Conservation (phyloP, 2,888 invertebrate species). For the Chalcis sispes region DNA sequence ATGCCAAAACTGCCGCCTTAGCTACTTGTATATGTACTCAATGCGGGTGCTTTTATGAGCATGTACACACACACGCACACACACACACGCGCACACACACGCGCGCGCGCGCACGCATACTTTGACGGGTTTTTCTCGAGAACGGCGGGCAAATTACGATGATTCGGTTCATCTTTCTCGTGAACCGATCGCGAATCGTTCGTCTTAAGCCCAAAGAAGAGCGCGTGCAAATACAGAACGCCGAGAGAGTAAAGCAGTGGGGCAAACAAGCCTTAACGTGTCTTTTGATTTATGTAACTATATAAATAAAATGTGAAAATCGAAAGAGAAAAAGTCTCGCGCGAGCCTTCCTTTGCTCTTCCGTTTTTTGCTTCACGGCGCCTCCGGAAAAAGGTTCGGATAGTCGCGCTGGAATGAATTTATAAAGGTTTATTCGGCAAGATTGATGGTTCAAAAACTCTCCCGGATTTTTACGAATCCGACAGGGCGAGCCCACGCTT, state of each 20-base stretch:
- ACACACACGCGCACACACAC: too few relatives aligned
- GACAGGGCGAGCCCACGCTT: background rate
- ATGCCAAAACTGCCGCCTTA: background rate
- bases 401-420: conserved; percentile 30
- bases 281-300: background rate
- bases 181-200: too few relatives aligned
- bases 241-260: too few relatives aligned
- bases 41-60: background rate
- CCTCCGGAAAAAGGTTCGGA: conserved; percentile 3
- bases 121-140: too few relatives aligned
- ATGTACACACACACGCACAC: conserved; percentile 4
- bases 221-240: too few relatives aligned
- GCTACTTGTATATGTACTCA: background rate
- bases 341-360: background rate
- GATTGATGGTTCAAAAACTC: conserved; percentile 24
- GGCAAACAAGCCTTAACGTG: too few relatives aligned
- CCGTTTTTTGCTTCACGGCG: background rate
- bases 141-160: too few relatives aligned
- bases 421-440: conserved; percentile 41
- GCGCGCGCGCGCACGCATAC: too few relatives aligned
- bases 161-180: too few relatives aligned
- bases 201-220: too few relatives aligned
- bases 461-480: too few relatives aligned
- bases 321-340: background rate
- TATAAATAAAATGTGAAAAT: too few relatives aligned